Evolutionary conservation across 2,113 vertebrate genomes (phyloP).

Genomic region (Hyperopisus bebe): DNA sequence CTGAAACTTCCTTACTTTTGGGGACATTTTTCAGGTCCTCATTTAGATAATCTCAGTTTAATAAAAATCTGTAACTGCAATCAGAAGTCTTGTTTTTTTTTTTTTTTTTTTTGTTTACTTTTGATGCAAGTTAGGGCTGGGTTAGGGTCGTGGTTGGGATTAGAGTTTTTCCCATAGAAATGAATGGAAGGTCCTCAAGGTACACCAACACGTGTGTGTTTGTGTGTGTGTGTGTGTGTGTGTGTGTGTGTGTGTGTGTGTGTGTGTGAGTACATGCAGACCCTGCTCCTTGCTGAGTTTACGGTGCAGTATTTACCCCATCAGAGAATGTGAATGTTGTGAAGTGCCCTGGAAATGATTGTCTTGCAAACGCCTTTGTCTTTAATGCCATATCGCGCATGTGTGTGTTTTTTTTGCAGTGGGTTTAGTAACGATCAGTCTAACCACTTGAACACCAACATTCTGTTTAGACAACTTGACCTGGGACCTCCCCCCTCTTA

Average conservation of each 20-base stretch:
- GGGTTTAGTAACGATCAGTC: not conserved
- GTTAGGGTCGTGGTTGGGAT: not conserved
- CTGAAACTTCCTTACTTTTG: too few relatives aligned
- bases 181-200: not conserved
- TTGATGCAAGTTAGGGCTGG: not conserved
- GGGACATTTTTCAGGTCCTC: too few relatives aligned
- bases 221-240: too few relatives aligned
- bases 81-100: not conserved
- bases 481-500: not conserved
- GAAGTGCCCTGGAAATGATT: not conserved
- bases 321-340: not conserved
- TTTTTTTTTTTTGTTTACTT: not conserved
- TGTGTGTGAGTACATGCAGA: not conserved
- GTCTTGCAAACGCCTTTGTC: not conserved
- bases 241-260: too few relatives aligned
- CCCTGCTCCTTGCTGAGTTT: not conserved
- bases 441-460: not conserved
- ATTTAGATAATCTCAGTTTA: too few relatives aligned
- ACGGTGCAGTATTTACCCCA: not conserved
- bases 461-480: not conserved
- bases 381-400: not conserved
- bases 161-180: not conserved
- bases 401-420: not conserved
- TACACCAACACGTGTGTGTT: not conserved
- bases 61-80: not conserved